A percentile compares a stretch with the other conserved stretches of the same genome.
These are phyloP conservation scores for Hemicentrotus pulcherrimus DNA, from an alignment of 35 echinoderm and acorn worm genomes.

Conservation along the genomic window DNA sequence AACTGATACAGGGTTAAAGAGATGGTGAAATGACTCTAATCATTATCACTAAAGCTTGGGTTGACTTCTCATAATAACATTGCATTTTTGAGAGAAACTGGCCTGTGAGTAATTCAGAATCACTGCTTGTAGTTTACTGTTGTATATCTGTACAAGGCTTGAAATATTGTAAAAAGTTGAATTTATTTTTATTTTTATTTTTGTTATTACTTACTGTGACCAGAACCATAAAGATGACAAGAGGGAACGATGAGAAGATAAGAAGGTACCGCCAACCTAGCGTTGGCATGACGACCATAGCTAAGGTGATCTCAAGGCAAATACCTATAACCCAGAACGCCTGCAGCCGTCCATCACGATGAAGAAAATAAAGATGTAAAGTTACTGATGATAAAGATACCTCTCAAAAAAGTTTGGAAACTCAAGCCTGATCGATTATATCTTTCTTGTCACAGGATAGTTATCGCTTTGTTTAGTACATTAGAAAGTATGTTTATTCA, in stretches of 20 bases:
- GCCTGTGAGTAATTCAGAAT: too few relatives aligned
- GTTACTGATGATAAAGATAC: neutral
- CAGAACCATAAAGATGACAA: constrained; percentile 70
- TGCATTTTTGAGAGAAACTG: too few relatives aligned
- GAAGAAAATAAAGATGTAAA: neutral
- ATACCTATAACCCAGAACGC: constrained; percentile 90
- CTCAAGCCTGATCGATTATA: too few relatives aligned
- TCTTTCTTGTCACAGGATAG: too few relatives aligned
- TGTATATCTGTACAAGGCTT: too few relatives aligned
- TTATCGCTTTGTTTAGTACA: too few relatives aligned
- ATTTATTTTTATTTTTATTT: neutral
- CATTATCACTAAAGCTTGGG: too few relatives aligned
- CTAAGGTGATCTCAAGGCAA: constrained; percentile 74
- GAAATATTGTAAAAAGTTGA: too few relatives aligned
- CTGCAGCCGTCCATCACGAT: constrained; percentile 21
- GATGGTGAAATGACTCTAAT: neutral
- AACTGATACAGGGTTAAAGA: neutral
- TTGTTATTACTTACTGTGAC: constrained; percentile 67
- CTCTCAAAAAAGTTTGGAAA: too few relatives aligned
- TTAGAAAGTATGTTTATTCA: too few relatives aligned
- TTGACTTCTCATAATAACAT: too few relatives aligned
- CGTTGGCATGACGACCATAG: constrained; percentile 84
- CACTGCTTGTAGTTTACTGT: too few relatives aligned
- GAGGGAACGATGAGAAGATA: constrained; percentile 77
- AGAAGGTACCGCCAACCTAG: constrained; percentile 90